Percentiles rank a stretch among this genome's conserved stretches.
Conservation (phyloP, 2,113 vertebrate genomes). For the Leptobrachium leishanense region DNA sequence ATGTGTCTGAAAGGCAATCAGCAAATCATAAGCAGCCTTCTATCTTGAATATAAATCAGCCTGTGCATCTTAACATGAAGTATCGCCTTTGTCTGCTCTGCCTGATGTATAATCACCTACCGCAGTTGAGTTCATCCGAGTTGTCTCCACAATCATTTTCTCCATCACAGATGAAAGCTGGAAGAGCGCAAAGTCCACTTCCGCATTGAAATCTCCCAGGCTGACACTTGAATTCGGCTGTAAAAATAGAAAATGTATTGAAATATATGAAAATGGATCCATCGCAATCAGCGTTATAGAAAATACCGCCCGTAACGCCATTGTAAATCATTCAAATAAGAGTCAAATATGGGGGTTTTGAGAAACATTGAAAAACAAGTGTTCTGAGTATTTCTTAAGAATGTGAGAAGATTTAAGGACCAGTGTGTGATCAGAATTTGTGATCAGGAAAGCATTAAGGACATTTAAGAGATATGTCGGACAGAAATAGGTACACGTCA, state of each 20-base stretch:
- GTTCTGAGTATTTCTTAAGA: neutral
- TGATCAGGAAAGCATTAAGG: neutral
- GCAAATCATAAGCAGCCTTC: neutral
- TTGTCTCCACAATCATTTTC: conserved; percentile 98
- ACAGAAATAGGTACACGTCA: neutral
- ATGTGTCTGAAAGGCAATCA: conserved; percentile 77
- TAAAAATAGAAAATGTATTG: conserved; percentile 39
- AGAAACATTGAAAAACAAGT: conserved; percentile 6
- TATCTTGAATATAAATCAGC: neutral
- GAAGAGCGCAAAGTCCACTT: conserved; percentile 92
- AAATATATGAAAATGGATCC: conserved; percentile 12
- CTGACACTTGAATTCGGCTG: conserved; percentile 97
- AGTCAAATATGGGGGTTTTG: neutral
- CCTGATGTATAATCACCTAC: conserved; percentile 63
- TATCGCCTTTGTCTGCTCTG: neutral
- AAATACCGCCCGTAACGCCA: neutral
- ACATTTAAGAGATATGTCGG: neutral
- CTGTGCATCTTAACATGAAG: conserved; percentile 1
- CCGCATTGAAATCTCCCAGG: conserved; percentile 96
- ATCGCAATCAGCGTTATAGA: conserved; percentile 2
- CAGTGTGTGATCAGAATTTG: neutral
- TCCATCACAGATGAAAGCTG: conserved; percentile 97
- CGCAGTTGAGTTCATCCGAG: conserved; percentile 95
- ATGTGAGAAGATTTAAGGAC: neutral
- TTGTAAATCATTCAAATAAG: conserved; percentile 2